Percentiles rank a stretch among this genome's conserved stretches.
phyloP scores from a whole-genome alignment of 2,797 vertebrate genomes.

The Xerus rutilus region DNA sequence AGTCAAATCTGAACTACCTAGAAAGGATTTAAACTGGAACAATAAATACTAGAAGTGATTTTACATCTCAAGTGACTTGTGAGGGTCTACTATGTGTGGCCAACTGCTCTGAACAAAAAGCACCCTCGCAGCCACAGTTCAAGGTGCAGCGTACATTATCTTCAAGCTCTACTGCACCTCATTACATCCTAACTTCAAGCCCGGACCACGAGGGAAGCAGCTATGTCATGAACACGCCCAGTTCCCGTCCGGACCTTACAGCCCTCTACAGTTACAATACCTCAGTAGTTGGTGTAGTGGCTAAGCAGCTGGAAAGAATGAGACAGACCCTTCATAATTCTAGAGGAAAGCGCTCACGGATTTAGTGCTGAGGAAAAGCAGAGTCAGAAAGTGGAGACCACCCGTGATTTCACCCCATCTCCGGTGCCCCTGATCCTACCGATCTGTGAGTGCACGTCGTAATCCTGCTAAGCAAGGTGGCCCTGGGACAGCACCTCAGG shows the following conservation, averaged over 20 bases:
- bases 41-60: slow-evolving; percentile 75
- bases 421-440: slow-evolving; percentile 61
- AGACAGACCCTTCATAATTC: slow-evolving; percentile 38
- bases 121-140: slow-evolving; percentile 15
- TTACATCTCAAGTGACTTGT: slow-evolving; percentile 59
- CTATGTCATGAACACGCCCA: background rate
- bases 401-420: background rate
- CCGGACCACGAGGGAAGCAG: background rate
- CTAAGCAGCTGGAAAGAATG: slow-evolving; percentile 21
- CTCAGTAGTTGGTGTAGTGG: background rate
- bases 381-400: slow-evolving; percentile 73
- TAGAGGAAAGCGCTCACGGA: slow-evolving; percentile 39
- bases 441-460: slow-evolving; percentile 68
- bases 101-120: slow-evolving; percentile 50
- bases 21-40: background rate
- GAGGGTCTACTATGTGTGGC: slow-evolving; percentile 47
- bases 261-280: background rate
- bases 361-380: slow-evolving; percentile 78
- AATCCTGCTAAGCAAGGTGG: slow-evolving; percentile 82
- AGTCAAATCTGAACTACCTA: slow-evolving; percentile 57
- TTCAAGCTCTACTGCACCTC: background rate
- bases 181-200: background rate
- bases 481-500: slow-evolving; percentile 77
- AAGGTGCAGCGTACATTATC: slow-evolving; percentile 22
- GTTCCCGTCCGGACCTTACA: background rate